These are phyloP conservation scores for Ellobius talpinus DNA, from an alignment of 2,113 vertebrate genomes.

Conservation along the genomic window DNA sequence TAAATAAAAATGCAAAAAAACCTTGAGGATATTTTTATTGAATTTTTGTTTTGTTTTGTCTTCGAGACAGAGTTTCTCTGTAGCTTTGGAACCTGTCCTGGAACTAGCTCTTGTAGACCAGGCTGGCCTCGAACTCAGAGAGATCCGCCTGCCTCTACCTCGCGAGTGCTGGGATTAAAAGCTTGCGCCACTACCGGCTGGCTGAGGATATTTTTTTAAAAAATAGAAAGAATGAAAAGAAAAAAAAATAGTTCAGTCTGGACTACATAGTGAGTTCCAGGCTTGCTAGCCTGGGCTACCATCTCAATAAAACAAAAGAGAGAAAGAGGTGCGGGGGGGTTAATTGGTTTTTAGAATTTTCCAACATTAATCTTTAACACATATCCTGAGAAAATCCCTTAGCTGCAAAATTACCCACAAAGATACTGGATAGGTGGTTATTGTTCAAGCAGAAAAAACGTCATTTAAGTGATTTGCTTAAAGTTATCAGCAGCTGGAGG, in stretches of 20 bases:
- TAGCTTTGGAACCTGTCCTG: too few species aligned
- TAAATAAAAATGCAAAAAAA: too few species aligned
- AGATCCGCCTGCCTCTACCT: too few species aligned
- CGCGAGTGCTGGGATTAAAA: too few species aligned
- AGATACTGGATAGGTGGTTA: constrained; percentile 63
- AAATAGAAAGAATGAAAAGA: neutral
- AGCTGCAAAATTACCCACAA: constrained; percentile 66
- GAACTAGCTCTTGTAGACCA: too few species aligned
- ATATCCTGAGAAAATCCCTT: constrained; percentile 65
- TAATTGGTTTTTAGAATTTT: constrained; percentile 62
- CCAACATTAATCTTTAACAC: constrained; percentile 59
- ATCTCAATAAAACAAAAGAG: too few species aligned
- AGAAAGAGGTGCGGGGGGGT: neutral
- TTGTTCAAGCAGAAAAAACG: constrained; percentile 74
- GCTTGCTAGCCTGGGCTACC: neutral
- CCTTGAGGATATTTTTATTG: too few species aligned
- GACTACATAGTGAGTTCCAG: neutral
- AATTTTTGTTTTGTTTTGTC: too few species aligned
- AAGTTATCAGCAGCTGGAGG: too few species aligned
- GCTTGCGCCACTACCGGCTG: too few species aligned
- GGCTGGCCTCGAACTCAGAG: too few species aligned
- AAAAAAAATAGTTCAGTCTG: neutral
- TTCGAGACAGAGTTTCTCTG: too few species aligned
- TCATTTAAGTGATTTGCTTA: constrained; percentile 76
- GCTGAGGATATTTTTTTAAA: neutral